These are phyloP conservation scores for Physella acuta DNA, from an alignment of 1,140 invertebrate genomes.

Conservation along the genomic window DNA sequence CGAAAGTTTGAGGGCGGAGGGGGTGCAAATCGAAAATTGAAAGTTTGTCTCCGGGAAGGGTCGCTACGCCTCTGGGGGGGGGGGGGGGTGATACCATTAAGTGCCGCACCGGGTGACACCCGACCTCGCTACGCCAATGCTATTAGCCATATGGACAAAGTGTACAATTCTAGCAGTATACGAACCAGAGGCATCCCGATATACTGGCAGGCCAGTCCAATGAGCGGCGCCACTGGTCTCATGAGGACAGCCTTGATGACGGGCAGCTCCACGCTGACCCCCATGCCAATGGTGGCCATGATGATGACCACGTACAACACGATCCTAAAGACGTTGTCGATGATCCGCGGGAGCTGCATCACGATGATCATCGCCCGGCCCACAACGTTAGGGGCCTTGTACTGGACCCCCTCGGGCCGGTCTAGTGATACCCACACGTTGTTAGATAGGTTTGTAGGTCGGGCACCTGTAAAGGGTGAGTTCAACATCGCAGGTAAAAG, in stretches of 20 bases:
- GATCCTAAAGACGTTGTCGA: conserved; percentile 6
- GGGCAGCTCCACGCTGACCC: conserved; percentile 44
- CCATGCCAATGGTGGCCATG: conserved; percentile 8
- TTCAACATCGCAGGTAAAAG: too few relatives aligned
- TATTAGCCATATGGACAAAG: too few relatives aligned
- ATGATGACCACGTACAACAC: neutral
- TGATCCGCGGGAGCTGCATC: conserved; percentile 7
- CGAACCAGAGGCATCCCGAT: conserved; percentile 56
- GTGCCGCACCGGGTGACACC: too few relatives aligned
- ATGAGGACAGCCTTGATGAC: conserved; percentile 46
- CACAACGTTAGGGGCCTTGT: neutral
- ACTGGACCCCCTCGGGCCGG: neutral
- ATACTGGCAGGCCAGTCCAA: conserved; percentile 55
- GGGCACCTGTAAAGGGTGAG: too few relatives aligned
- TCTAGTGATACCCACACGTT: neutral
- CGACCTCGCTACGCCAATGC: too few relatives aligned
- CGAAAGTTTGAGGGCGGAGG: too few relatives aligned
- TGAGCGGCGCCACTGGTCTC: conserved; percentile 49
- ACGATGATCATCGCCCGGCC: conserved; percentile 16
- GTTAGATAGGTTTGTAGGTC: too few relatives aligned
- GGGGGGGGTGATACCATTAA: too few relatives aligned
- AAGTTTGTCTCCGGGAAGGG: too few relatives aligned
- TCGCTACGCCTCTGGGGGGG: too few relatives aligned
- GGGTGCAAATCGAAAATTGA: too few relatives aligned
- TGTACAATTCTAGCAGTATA: too few relatives aligned